Conservation (phyloP, 2,797 vertebrate species). For the Bovichtus diacanthus region DNA sequence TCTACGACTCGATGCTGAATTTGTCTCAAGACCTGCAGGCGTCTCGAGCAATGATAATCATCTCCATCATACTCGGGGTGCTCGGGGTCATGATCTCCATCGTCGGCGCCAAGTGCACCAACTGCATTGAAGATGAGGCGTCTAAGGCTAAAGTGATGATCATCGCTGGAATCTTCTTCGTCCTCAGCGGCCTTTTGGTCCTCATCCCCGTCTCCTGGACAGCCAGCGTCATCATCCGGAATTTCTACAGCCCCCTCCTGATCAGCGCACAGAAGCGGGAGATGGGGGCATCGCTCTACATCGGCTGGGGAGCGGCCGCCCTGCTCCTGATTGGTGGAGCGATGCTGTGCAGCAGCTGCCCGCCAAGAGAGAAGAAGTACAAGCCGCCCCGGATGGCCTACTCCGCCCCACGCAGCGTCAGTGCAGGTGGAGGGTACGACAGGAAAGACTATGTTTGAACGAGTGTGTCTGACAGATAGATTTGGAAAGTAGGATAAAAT, state of each 20-base stretch:
- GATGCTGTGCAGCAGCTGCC: slow-evolving; percentile 93
- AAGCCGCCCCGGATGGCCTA: slow-evolving; percentile 88
- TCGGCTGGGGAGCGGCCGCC: slow-evolving; percentile 90
- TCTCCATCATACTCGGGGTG: slow-evolving; percentile 89
- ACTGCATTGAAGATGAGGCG: slow-evolving; percentile 92
- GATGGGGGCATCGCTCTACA: slow-evolving; percentile 90
- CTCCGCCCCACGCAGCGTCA: slow-evolving; percentile 87
- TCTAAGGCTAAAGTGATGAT: slow-evolving; percentile 95
- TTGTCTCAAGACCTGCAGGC: slow-evolving; percentile 92
- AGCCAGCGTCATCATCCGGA: slow-evolving; percentile 87
- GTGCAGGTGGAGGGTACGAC: slow-evolving; percentile 86
- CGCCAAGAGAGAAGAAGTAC: slow-evolving; percentile 90
- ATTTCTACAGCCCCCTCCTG: slow-evolving; percentile 91
- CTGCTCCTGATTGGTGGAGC: slow-evolving; percentile 91
- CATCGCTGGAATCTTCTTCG: slow-evolving; percentile 89
- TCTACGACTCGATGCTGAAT: slow-evolving; percentile 91
- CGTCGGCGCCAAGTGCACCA: slow-evolving; percentile 95
- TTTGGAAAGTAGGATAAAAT: background rate
- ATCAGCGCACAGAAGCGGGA: slow-evolving; percentile 86
- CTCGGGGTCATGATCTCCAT: slow-evolving; percentile 90
- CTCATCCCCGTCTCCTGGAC: slow-evolving; percentile 94
- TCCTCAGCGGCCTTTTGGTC: slow-evolving; percentile 88
- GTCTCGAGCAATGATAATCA: slow-evolving; percentile 89
- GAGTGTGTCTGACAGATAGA: background rate
- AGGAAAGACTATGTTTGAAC: slow-evolving; percentile 94